Evolutionary conservation across 2,888 invertebrate species (phyloP).

Genomic region (Apamea anceps): DNA sequence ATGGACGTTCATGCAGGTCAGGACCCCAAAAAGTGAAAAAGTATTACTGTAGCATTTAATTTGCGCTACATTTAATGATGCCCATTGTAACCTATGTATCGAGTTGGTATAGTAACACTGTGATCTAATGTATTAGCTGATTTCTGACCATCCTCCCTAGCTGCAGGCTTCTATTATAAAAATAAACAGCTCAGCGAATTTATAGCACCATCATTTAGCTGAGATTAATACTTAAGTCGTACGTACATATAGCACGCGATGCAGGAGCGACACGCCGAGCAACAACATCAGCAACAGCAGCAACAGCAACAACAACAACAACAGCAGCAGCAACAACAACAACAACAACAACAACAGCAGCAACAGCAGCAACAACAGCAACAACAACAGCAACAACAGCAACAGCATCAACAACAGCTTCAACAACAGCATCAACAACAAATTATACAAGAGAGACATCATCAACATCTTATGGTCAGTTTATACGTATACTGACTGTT

Average conservation of each 20-base stretch:
- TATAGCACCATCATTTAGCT: constrained; percentile 1
- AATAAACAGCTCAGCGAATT: constrained; percentile 34
- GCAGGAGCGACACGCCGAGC: constrained; percentile 67
- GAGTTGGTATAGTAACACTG: constrained; percentile 22
- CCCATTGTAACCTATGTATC: background rate
- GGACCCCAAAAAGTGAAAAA: background rate
- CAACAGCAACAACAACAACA: constrained; percentile 28
- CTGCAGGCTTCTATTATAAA: constrained; percentile 12
- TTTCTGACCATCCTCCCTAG: constrained; percentile 18
- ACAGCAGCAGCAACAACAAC: constrained; percentile 21
- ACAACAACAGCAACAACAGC: constrained; percentile 14
- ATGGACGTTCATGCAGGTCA: background rate
- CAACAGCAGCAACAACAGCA: constrained; percentile 68
- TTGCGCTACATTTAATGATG: background rate
- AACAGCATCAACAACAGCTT: constrained; percentile 63
- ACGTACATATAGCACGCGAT: constrained; percentile 65
- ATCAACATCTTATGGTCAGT: constrained; percentile 73
- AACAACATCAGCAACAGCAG: constrained; percentile 69
- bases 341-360: constrained; percentile 28
- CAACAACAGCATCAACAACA: constrained; percentile 75
- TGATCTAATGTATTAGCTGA: constrained; percentile 24
- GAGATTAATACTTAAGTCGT: constrained; percentile 59
- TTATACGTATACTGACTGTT: constrained; percentile 31
- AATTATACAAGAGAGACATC: constrained; percentile 77
- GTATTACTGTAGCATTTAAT: background rate